Evolutionary conservation across 1,140 invertebrate species (phyloP), one percentile per base, ranked within the genome.

Genomic region (Lordiphosa mommai): DNA sequence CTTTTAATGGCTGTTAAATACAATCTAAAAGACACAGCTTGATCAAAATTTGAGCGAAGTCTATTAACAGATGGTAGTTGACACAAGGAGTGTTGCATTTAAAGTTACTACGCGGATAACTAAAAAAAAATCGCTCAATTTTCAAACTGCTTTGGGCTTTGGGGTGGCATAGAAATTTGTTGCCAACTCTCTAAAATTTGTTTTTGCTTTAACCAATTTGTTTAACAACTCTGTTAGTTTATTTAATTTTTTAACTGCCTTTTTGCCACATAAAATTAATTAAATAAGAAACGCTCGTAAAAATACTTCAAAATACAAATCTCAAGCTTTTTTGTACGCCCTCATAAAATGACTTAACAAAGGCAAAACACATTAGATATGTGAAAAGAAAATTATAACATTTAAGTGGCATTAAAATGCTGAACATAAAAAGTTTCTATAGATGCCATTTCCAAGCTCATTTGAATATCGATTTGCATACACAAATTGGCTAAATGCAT

Each of bases 311-410:
- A 13, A 34, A 14, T 13, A 36, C 30, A 29, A 34, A 48, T 9
- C 32, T 72, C 32, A 44, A 57, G 47, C 56, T 43, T 56, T 67
- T 58, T 61, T 33, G n/a, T n/a, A 38, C 47, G 68, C 64, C 59
- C 36, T 52, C 60, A 74, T 63, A 52, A 66, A 70, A 50, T 40
- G 34, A 30, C 17, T 41, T 63, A 57, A 67, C 55, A 80, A 72
- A 73, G 56, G 69, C 10, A 34, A 23, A 32, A 44, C 46, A 27
- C 60, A 61, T 82, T 71, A 82, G 72, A 80, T 64, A 72, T 80
- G 82, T 82, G 57, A 43, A 82, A 68, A 82, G 77, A 53, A 71
- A 80, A 84, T 82, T 74, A 82, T 82, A 74, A 74, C 74, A 82
- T 80, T 74, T 71, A 71, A 53, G 47, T 44, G 41, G 36, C 52